phyloP scores from a whole-genome alignment of 92 coral and sea anemone genomes.

The Nematostella vectensis region DNA sequence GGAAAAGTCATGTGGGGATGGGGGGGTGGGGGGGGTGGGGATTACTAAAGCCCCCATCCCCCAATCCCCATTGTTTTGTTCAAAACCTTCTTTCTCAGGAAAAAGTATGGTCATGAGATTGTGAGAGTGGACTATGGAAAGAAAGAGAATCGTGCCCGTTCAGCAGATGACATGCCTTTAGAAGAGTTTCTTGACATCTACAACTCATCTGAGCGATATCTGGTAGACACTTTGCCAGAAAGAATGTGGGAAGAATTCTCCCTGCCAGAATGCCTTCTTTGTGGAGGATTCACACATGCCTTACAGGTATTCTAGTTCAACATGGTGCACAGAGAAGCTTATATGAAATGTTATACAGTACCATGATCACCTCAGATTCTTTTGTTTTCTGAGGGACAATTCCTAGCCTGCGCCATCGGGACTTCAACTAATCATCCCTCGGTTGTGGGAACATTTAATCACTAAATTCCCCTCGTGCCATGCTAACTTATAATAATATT shows the following conservation, averaged over 20 bases:
- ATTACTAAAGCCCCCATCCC: too few species aligned
- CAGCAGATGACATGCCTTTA: conserved; percentile 74
- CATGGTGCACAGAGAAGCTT: too few species aligned
- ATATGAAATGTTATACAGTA: background rate
- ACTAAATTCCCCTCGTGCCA: too few species aligned
- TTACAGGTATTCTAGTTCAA: conserved; percentile 48
- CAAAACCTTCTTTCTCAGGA: too few species aligned
- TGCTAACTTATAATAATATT: too few species aligned
- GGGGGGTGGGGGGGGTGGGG: conserved; percentile 2
- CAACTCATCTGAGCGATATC: conserved; percentile 69
- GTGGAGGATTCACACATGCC: conserved; percentile 89
- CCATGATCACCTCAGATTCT: too few species aligned
- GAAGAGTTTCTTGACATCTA: conserved; percentile 59
- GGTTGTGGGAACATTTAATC: too few species aligned
- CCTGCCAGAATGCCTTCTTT: conserved; percentile 63
- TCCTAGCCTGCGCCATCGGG: conserved; percentile 16
- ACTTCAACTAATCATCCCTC: too few species aligned
- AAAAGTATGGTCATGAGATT: conserved; percentile 50
- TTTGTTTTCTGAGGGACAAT: conserved; percentile 3
- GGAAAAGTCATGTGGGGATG: background rate
- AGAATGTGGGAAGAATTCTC: conserved; percentile 75
- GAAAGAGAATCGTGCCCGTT: conserved; percentile 80
- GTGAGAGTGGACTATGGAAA: conserved; percentile 87
- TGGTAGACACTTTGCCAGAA: conserved; percentile 72
- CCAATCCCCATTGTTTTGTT: too few species aligned